Evolutionary conservation across 2,113 vertebrate species (phyloP).

Genomic region (Boulengeromyrus knoepffleri): DNA sequence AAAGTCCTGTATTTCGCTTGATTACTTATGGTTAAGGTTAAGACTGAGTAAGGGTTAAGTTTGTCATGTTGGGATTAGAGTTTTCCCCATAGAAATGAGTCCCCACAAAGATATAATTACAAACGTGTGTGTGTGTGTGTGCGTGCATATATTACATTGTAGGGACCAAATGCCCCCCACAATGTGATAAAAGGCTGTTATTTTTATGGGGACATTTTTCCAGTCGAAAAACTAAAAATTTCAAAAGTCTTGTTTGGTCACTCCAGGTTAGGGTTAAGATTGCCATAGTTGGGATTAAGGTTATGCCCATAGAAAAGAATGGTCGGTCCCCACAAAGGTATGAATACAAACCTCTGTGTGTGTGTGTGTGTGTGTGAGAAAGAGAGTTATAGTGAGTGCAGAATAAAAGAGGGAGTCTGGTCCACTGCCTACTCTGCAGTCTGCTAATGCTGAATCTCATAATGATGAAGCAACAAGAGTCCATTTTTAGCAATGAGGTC

Average conservation of each 20-base stretch:
- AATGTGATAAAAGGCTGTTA: too few relatives aligned
- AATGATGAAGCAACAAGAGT: slow-evolving; percentile 35
- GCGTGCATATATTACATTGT: neutral
- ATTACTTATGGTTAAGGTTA: neutral
- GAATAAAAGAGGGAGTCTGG: slow-evolving; percentile 23
- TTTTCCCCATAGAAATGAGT: neutral
- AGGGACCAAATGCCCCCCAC: too few relatives aligned
- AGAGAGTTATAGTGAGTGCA: neutral
- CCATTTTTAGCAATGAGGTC: slow-evolving; percentile 49
- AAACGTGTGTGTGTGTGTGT: slow-evolving; percentile 18
- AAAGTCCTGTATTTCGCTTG: neutral
- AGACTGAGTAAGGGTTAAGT: neutral
- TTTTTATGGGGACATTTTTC: too few relatives aligned
- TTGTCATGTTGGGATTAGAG: neutral
- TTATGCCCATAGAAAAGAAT: neutral
- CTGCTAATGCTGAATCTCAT: slow-evolving; percentile 42
- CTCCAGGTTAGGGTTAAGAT: neutral
- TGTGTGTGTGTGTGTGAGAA: slow-evolving; percentile 5
- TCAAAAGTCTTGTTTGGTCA: too few relatives aligned
- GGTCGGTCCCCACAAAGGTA: neutral
- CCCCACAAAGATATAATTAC: neutral
- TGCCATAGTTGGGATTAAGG: neutral
- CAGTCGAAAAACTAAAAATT: neutral
- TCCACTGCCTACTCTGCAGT: slow-evolving; percentile 36
- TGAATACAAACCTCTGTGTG: neutral